These are phyloP conservation scores for Ceratina japonica DNA, from an alignment of 1,140 invertebrate genomes.

Conservation along the genomic window DNA sequence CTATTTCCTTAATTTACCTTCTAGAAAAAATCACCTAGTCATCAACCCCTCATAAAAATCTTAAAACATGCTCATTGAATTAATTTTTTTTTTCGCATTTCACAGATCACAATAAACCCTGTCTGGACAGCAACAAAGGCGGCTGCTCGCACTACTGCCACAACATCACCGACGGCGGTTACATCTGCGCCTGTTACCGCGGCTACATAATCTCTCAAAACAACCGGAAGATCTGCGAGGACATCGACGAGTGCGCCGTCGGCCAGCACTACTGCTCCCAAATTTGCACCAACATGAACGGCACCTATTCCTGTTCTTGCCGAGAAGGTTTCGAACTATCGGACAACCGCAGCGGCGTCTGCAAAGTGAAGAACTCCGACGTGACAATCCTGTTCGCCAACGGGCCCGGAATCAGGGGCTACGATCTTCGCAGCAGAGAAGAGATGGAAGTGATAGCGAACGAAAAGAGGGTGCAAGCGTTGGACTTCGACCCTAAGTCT, in stretches of 20 bases:
- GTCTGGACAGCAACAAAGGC: conserved; percentile 87
- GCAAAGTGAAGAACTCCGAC: conserved; percentile 84
- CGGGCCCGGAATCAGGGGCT: conserved; percentile 92
- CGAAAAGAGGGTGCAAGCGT: conserved; percentile 91
- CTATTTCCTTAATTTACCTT: not conserved
- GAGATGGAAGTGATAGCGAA: conserved; percentile 88
- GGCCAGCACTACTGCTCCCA: conserved; percentile 94
- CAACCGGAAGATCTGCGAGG: conserved; percentile 89
- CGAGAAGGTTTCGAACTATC: conserved; percentile 88
- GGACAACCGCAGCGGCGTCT: conserved; percentile 89
- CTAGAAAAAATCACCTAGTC: not conserved
- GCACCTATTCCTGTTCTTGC: conserved; percentile 93
- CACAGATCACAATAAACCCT: conserved; percentile 84
- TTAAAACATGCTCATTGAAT: not conserved
- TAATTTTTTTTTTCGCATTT: not conserved
- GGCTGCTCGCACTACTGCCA: conserved; percentile 96
- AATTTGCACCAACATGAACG: conserved; percentile 94
- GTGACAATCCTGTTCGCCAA: conserved; percentile 86
- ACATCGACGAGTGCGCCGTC: conserved; percentile 94
- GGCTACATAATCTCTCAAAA: conserved; percentile 90
- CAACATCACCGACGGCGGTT: conserved; percentile 90
- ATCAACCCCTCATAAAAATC: too few relatives aligned
- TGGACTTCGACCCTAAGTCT: conserved; percentile 91
- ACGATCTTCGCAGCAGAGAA: conserved; percentile 83
- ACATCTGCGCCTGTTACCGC: conserved; percentile 92